phyloP scores from a whole-genome alignment of 2,888 invertebrate species.

The Adineta ricciae region DNA sequence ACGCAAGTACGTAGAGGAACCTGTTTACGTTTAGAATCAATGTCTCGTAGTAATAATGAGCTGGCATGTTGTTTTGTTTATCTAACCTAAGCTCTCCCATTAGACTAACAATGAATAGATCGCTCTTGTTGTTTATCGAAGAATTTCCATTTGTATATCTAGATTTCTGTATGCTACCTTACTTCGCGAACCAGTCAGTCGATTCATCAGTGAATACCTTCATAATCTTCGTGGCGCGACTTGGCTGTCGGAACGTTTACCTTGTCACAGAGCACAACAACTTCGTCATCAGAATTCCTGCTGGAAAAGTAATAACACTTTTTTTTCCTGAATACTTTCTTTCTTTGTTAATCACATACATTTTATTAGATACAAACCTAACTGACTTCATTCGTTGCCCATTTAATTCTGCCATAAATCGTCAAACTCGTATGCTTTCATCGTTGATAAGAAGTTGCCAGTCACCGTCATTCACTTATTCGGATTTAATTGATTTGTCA shows the following conservation, averaged over 20 bases:
- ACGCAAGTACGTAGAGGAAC: not conserved
- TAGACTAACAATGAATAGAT: no score
- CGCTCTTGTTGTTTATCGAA: no score
- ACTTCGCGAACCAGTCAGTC: constrained; percentile 78
- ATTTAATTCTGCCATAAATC: constrained; percentile 83
- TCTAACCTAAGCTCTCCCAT: no score
- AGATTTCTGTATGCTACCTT: constrained; percentile 56
- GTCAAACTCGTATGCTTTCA: constrained; percentile 93
- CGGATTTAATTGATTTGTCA: constrained; percentile 55
- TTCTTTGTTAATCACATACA: no score
- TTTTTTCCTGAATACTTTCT: constrained; percentile 34
- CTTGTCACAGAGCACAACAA: constrained; percentile 6
- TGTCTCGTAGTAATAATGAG: no score
- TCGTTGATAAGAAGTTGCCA: not conserved
- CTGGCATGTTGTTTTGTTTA: no score
- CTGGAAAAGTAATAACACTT: not conserved
- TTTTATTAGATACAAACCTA: constrained; percentile 64
- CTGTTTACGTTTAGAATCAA: no score
- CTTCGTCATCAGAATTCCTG: not conserved
- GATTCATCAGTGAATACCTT: constrained; percentile 87
- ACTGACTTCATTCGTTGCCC: constrained; percentile 81
- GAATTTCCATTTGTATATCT: not conserved
- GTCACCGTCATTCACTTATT: not conserved
- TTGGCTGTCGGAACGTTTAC: constrained; percentile 56
- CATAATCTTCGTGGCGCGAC: constrained; percentile 93